These are phyloP conservation scores for Muscicapa comitata DNA, from an alignment of 2,797 vertebrate genomes.

Conservation along the genomic window DNA sequence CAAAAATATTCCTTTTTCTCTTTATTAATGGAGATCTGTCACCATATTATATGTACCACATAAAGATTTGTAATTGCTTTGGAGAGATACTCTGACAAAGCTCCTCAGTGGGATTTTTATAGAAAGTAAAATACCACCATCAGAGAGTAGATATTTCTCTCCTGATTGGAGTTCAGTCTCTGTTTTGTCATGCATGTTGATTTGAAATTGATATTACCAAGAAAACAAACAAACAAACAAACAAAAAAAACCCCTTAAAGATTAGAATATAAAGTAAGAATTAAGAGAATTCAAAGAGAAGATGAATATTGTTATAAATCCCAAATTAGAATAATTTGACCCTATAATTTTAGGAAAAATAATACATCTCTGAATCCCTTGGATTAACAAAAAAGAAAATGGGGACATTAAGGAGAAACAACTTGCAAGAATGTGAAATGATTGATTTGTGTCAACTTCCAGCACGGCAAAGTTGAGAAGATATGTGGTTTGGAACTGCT, in stretches of 20 bases:
- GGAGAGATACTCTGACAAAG: background rate
- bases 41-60: background rate
- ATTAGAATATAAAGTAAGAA: background rate
- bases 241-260: background rate
- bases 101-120: background rate
- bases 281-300: background rate
- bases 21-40: background rate
- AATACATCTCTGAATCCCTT: background rate
- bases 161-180: background rate
- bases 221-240: background rate
- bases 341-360: background rate
- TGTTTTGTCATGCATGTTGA: background rate
- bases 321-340: background rate
- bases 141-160: background rate
- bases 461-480: background rate
- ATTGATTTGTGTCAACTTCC: background rate
- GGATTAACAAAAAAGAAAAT: background rate
- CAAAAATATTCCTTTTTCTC: background rate
- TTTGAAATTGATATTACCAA: background rate
- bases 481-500: background rate
- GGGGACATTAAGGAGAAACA: background rate
- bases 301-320: background rate
- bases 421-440: background rate
- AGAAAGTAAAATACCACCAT: background rate
- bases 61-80: slow-evolving; percentile 19